Evolutionary conservation across 2,888 invertebrate genomes (phyloP), one percentile per base, ranked within the genome.

Genomic region (Tenthredo distinguenda): DNA sequence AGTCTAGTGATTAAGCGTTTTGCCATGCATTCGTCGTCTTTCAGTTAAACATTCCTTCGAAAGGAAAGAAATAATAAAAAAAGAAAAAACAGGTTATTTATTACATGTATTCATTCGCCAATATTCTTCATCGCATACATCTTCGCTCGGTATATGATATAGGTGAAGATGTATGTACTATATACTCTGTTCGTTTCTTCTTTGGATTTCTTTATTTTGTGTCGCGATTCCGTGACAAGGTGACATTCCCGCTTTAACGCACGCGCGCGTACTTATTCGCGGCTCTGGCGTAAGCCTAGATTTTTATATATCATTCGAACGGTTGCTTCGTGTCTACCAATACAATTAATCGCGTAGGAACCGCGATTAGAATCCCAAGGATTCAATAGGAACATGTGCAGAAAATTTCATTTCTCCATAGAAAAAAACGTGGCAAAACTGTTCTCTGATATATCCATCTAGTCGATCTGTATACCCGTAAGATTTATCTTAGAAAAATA

Each of bases 261-360:
- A 85, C 85, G 85, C 81, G 81, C 83, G 77, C 83, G 83, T 84
- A 86, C 76, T 86, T 86, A 47, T 84, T 87, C 84, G 84, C 81
- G 84, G 82, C 82, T 85, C 86, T 81, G 85, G 83, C 58, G 81
- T 77, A 77, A 77, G 77, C 26, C 50, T 15, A 4, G 72, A 18
- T 21, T 43, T 55, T n/a, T n/a, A n/a, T 55, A n/a, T 55, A 55
- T n/a, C 47, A 15, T 47, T 47, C 12, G 15, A 15, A 47, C 47
- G 15, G 12, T 15, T 15, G 47, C 47, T 47, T 47, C 47, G 4
- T 47, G 47, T 47, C 15, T 15, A 47, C 12, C 47, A 15, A 47
- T 47, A 15, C 15, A 47, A 47, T 10, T 47, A 4, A 47, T 47
- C 47, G 47, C 47, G 47, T 47, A 47, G 47, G 15, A 47, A 43